Evolutionary conservation across 2,113 vertebrate genomes (phyloP).

Genomic region (Albula goreensis): DNA sequence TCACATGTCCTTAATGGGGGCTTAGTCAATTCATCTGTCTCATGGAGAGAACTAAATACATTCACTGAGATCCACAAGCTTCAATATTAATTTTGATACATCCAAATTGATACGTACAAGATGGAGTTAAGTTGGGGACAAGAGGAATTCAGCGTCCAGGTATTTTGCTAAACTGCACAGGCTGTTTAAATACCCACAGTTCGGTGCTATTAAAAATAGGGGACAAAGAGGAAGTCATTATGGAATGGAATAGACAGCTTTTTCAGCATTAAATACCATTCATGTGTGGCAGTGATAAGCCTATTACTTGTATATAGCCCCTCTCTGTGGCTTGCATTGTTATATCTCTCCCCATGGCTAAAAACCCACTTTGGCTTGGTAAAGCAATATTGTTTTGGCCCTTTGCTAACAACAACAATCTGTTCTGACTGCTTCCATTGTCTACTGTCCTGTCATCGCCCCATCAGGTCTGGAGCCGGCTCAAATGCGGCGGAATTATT

Average conservation of each 20-base stretch:
- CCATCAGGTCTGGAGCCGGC: background rate
- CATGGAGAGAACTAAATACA: background rate
- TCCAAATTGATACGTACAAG: background rate
- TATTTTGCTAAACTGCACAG: background rate
- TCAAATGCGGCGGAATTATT: conserved; percentile 25
- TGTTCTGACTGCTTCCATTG: background rate
- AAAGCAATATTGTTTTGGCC: conserved; percentile 18
- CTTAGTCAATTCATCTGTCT: too few relatives aligned
- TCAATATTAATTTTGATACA: background rate
- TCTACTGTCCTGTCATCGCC: background rate
- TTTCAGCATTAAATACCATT: background rate
- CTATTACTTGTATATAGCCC: background rate
- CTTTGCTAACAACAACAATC: conserved; percentile 21
- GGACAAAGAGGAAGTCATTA: background rate
- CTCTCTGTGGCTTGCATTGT: too few relatives aligned
- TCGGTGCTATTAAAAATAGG: background rate
- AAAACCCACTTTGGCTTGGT: conserved; percentile 9
- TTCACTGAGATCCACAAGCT: background rate
- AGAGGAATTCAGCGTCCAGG: background rate
- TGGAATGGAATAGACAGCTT: background rate
- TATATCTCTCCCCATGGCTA: background rate
- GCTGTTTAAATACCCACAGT: background rate
- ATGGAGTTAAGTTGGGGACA: background rate
- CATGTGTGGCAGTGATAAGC: background rate
- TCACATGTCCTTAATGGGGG: too few relatives aligned